These are phyloP conservation scores for Margaritifera margaritifera DNA, from an alignment of 2,888 invertebrate species.

Conservation along the genomic window DNA sequence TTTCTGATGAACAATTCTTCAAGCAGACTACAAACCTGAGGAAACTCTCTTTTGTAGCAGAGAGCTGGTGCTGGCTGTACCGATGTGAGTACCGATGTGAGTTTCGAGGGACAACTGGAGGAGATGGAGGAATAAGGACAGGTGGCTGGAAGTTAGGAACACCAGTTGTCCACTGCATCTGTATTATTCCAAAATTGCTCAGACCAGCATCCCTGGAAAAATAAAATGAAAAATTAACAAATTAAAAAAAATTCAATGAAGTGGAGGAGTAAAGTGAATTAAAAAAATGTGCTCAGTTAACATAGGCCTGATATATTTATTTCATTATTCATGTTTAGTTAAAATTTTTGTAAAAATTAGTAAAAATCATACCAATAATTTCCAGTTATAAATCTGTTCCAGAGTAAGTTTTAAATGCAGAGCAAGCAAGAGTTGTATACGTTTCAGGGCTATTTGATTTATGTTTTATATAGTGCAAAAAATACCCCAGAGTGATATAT, in stretches of 20 bases:
- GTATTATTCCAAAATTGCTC: slow-evolving; percentile 51
- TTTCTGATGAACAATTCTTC: too few relatives aligned
- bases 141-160: slow-evolving; percentile 31
- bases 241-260: background rate
- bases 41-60: too few relatives aligned
- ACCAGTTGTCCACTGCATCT: slow-evolving; percentile 59
- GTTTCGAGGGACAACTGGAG: background rate
- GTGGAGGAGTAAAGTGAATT: background rate
- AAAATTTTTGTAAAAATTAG: too few relatives aligned
- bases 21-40: too few relatives aligned
- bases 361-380: too few relatives aligned
- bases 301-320: background rate
- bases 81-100: background rate
- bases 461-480: too few relatives aligned
- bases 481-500: too few relatives aligned
- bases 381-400: too few relatives aligned
- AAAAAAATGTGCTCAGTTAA: background rate
- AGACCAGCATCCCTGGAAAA: slow-evolving; percentile 45
- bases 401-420: too few relatives aligned
- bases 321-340: too few relatives aligned
- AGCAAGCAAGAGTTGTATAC: too few relatives aligned
- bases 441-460: too few relatives aligned
- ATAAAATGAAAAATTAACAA: background rate
- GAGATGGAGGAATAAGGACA: slow-evolving; percentile 20
- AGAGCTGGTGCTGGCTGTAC: background rate